phyloP scores from a whole-genome alignment of 2,888 invertebrate genomes.

The Drosophila antonietae region DNA sequence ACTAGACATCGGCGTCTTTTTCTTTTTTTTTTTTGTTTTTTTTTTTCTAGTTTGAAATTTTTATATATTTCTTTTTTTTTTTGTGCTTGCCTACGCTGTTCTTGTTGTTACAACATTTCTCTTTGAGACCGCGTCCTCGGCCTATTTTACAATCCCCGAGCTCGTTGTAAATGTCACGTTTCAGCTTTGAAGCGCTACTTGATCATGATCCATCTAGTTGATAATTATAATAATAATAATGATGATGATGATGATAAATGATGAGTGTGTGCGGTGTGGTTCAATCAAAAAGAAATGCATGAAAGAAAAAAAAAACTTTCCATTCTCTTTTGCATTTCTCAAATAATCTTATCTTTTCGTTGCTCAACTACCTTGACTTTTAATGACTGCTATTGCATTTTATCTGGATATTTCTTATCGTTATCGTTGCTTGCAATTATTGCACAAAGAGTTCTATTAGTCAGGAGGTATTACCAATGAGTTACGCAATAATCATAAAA shows the following conservation, averaged over 20 bases:
- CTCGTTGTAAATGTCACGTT: slow-evolving; percentile 59
- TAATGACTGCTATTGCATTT: not conserved
- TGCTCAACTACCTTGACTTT: slow-evolving; percentile 4
- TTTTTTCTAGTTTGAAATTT: slow-evolving; percentile 15
- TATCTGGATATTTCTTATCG: not conserved
- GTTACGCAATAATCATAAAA: slow-evolving; percentile 1
- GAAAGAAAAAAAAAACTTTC: slow-evolving; percentile 1
- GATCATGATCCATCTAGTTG: slow-evolving; percentile 45
- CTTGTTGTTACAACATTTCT: slow-evolving; percentile 54
- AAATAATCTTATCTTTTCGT: slow-evolving; percentile 17
- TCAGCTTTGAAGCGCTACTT: slow-evolving; percentile 48
- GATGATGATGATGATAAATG: slow-evolving; percentile 9
- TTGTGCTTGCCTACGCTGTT: slow-evolving; percentile 64
- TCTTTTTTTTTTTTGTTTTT: not conserved
- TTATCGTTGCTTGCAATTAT: not conserved
- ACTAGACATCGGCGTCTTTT: slow-evolving; percentile 25
- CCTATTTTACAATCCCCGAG: slow-evolving; percentile 60
- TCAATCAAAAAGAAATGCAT: slow-evolving; percentile 32
- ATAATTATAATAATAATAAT: slow-evolving; percentile 28
- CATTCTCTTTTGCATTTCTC: slow-evolving; percentile 18
- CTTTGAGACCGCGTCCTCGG: slow-evolving; percentile 50
- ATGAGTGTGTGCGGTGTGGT: slow-evolving; percentile 31
- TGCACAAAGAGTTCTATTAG: slow-evolving; percentile 2
- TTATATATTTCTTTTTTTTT: slow-evolving; percentile 18
- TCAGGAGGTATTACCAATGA: slow-evolving; percentile 11